Evolutionary conservation across 2,888 invertebrate genomes (phyloP).

Genomic region (Campoplex nolae): DNA sequence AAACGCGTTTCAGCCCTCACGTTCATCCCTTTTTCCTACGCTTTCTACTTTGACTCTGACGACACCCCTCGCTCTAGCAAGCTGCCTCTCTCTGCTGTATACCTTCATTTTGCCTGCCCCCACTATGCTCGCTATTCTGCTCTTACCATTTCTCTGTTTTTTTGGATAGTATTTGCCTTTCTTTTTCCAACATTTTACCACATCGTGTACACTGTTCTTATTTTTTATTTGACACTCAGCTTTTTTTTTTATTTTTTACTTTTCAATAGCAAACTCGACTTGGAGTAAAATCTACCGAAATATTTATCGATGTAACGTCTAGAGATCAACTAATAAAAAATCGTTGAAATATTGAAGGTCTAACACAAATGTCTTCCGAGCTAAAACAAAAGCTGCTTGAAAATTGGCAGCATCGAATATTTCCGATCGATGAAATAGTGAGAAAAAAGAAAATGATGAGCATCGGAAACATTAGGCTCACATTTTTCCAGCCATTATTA

Average conservation of each 20-base stretch:
- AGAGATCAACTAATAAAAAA: too few relatives aligned
- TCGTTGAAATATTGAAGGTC: too few relatives aligned
- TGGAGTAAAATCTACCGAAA: too few relatives aligned
- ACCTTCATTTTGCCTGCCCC: conserved; percentile 3
- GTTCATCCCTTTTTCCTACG: conserved; percentile 51
- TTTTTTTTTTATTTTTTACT: not conserved
- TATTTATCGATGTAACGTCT: too few relatives aligned
- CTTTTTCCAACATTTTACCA: not conserved
- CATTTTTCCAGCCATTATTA: not conserved
- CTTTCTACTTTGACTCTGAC: conserved; percentile 56
- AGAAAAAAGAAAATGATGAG: not conserved
- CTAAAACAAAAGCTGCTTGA: not conserved
- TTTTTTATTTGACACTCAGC: not conserved
- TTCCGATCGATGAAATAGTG: not conserved
- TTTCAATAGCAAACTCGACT: too few relatives aligned
- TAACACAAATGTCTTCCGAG: too few relatives aligned
- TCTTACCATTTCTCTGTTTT: conserved; percentile 40
- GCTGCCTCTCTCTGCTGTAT: conserved; percentile 6
- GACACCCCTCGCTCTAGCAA: conserved; percentile 51
- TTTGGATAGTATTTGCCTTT: conserved; percentile 15
- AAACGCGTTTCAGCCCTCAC: conserved; percentile 57
- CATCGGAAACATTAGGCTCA: not conserved
- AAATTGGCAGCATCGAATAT: not conserved
- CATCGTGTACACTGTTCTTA: too few relatives aligned
- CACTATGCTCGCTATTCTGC: not conserved